Percentiles rank a stretch among this genome's conserved stretches.
These are phyloP conservation scores for Eumeta japonica DNA, from an alignment of 1,140 invertebrate species.

Conservation along the genomic window DNA sequence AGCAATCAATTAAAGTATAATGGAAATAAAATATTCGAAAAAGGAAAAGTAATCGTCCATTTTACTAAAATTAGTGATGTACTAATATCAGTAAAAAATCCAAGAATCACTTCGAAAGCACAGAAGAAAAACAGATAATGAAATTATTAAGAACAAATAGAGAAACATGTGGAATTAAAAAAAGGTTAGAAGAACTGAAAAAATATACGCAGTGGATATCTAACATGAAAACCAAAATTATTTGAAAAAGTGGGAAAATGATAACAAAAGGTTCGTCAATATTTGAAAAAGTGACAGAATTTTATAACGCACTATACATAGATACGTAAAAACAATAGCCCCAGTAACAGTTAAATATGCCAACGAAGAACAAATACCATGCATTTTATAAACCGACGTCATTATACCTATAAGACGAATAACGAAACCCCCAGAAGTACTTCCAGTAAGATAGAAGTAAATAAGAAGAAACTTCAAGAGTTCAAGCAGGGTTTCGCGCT, in stretches of 20 bases:
- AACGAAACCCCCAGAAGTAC: constrained; percentile 8
- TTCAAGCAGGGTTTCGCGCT: constrained; percentile 11
- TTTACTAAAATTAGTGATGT: constrained; percentile 16
- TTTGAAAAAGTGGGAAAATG: constrained; percentile 3
- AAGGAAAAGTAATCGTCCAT: constrained; percentile 12
- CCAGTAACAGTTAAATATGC: not conserved
- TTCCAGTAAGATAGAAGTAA: no score
- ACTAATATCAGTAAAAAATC: no score
- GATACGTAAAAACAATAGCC: constrained; percentile 5
- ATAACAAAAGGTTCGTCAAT: constrained; percentile 11
- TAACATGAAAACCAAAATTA: constrained; percentile 12
- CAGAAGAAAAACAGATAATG: constrained; percentile 9
- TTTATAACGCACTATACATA: constrained; percentile 13
- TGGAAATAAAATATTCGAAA: constrained; percentile 12
- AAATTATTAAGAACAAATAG: constrained; percentile 11
- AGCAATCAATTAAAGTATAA: constrained; percentile 11
- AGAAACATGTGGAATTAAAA: constrained; percentile 17
- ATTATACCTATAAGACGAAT: constrained; percentile 10
- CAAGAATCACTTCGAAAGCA: constrained; percentile 14
- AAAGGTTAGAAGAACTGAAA: constrained; percentile 15
- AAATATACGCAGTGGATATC: constrained; percentile 15
- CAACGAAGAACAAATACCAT: constrained; percentile 8
- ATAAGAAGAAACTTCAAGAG: no score
- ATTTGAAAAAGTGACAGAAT: constrained; percentile 15
- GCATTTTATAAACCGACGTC: constrained; percentile 11